phyloP scores from a whole-genome alignment of 2,797 vertebrate genomes.

The Tadarida brasiliensis region DNA sequence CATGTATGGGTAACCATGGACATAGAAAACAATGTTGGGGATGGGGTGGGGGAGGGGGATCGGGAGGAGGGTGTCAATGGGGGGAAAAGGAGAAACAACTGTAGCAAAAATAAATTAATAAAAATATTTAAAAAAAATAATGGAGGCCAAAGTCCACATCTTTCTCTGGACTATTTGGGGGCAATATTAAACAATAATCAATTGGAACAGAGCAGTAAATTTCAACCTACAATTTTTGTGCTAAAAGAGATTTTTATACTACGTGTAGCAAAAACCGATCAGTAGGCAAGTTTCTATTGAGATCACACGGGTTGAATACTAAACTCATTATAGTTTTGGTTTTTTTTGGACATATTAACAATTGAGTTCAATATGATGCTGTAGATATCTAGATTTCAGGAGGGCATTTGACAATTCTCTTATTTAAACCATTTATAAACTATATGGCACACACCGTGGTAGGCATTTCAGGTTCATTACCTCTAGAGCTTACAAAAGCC shows the following conservation, averaged over 20 bases:
- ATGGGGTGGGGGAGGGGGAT: too few species aligned
- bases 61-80: too few species aligned
- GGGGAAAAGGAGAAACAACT: too few species aligned
- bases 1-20: too few species aligned
- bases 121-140: background rate
- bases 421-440: background rate
- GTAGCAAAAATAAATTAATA: background rate
- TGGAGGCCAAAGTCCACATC: background rate
- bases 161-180: background rate
- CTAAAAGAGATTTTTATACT: background rate
- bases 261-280: background rate
- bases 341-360: background rate
- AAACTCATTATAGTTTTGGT: background rate
- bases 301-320: background rate
- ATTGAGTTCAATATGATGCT: background rate
- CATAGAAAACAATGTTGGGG: too few species aligned
- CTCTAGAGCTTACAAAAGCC: background rate
- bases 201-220: background rate
- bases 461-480: background rate
- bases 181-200: background rate
- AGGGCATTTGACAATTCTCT: background rate
- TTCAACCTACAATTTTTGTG: constrained; percentile 8
- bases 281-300: background rate
- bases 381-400: background rate
- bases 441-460: background rate